phyloP scores from a whole-genome alignment of 1,140 invertebrate genomes.

The Latrodectus geometricus region DNA sequence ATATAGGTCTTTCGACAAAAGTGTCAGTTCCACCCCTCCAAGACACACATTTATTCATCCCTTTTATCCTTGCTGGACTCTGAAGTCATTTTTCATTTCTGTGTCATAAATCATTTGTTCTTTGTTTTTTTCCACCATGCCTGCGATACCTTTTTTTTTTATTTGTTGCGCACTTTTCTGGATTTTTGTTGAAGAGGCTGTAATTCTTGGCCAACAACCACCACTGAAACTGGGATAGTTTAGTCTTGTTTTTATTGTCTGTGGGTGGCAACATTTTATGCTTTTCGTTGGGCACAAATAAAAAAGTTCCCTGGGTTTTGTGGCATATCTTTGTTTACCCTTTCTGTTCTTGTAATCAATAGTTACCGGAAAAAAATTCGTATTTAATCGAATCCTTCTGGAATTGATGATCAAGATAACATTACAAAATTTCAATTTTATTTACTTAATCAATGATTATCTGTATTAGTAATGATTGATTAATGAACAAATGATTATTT shows the following conservation, averaged over 20 bases:
- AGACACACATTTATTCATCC: conserved; percentile 19
- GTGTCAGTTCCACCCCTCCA: conserved; percentile 46
- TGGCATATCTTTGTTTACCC: neutral
- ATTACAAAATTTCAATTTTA: too few relatives aligned
- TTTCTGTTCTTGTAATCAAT: too few relatives aligned
- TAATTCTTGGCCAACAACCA: neutral
- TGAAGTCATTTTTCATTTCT: conserved; percentile 43
- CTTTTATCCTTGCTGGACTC: conserved; percentile 6
- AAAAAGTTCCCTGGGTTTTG: neutral
- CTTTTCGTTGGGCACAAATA: neutral
- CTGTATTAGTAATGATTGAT: too few relatives aligned
- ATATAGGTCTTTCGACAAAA: conserved; percentile 42
- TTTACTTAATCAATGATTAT: too few relatives aligned
- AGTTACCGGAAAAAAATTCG: too few relatives aligned
- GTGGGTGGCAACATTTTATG: neutral
- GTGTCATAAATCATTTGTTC: conserved; percentile 36
- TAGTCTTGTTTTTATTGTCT: neutral
- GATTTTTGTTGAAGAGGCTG: neutral
- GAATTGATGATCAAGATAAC: too few relatives aligned
- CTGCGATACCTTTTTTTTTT: conserved; percentile 1
- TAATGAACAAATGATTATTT: too few relatives aligned
- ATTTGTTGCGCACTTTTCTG: conserved; percentile 14
- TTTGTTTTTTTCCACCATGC: neutral
- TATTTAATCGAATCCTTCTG: too few relatives aligned
- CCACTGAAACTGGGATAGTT: neutral